Evolutionary conservation across 2,888 invertebrate species (phyloP), one percentile per base, ranked within the genome.

Genomic region (Erebia aethiops): DNA sequence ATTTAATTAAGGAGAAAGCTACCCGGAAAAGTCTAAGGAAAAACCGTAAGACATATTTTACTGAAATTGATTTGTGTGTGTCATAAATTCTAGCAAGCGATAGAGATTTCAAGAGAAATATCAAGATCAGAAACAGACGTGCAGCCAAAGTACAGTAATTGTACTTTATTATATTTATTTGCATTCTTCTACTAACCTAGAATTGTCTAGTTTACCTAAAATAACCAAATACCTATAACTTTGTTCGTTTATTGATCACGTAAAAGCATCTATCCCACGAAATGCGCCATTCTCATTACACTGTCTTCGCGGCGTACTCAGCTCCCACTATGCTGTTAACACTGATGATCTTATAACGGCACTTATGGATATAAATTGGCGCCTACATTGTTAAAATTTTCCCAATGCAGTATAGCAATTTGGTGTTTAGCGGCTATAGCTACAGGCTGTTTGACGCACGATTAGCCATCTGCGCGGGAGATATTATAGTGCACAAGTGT

Each of bases 221-320:
- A 35, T 58, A 35, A 21, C 49, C 49, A 16, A 8, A 63, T 51
- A 61, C 14, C 67, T 66, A 70, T 74, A 75, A 72, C 67, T 70
- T 76, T 70, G 43, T 63, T 58, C 61, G 18, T 67, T 71, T 74
- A 75, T 75, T 75, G 67, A 49, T 69, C 69, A 60, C 41, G 68
- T 73, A 73, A 76, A n/a, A 51, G 26, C 63, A 35, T 67, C 62
- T 62, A 58, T 78, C 76, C 75, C 78, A 77, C 75, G 77, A 77
- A 75, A 77, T 76, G 26, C 72, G 72, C 66, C 75, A 75, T 76
- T 75, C 49, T 66, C 71, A 70, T 73, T 71, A 73, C 64, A 49
- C 68, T 65, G 75, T 72, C 71, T 74, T 74, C 75, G 68, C 74
- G 3, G 52, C 35, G 26, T 21, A 16, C 64, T 35, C 41, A 51